Conservation (phyloP, 2,113 vertebrate genomes). For the Nerophis lumbriciformis region DNA sequence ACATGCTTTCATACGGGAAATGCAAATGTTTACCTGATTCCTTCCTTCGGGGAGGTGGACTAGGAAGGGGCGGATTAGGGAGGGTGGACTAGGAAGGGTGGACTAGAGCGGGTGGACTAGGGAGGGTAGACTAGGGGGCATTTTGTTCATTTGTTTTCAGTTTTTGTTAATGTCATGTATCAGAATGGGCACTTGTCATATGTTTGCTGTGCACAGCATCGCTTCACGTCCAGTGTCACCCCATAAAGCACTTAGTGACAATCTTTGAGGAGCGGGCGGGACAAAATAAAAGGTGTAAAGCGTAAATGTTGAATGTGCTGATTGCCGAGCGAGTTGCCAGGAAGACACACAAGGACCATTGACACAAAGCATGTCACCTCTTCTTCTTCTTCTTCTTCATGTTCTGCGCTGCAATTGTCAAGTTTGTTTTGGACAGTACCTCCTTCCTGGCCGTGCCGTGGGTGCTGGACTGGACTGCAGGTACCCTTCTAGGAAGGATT, state of each 20-base stretch:
- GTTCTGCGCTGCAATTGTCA: neutral
- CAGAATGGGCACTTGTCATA: constrained; percentile 4
- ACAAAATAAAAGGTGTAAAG: constrained; percentile 10
- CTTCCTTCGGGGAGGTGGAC: constrained; percentile 14
- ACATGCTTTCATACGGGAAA: constrained; percentile 34
- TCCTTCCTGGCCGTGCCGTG: constrained; percentile 10
- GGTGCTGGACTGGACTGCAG: constrained; percentile 28
- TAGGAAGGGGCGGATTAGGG: constrained; percentile 8
- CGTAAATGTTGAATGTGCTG: constrained; percentile 27
- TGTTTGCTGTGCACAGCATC: neutral
- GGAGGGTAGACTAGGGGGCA: no score
- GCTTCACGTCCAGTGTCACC: constrained; percentile 22
- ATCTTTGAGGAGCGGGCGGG: constrained; percentile 33
- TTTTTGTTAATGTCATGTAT: neutral
- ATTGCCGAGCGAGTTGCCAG: constrained; percentile 49
- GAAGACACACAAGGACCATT: constrained; percentile 51
- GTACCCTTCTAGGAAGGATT: constrained; percentile 75
- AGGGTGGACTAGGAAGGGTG: constrained; percentile 8
- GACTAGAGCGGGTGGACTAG: neutral
- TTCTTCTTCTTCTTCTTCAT: neutral
- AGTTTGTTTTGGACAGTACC: neutral
- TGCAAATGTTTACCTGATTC: constrained; percentile 19
- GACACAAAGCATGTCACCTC: constrained; percentile 13
- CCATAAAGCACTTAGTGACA: constrained; percentile 65
- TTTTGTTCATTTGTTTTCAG: neutral